Evolutionary conservation across 2,888 invertebrate genomes (phyloP).

Genomic region (Chaitophorus viminalis): DNA sequence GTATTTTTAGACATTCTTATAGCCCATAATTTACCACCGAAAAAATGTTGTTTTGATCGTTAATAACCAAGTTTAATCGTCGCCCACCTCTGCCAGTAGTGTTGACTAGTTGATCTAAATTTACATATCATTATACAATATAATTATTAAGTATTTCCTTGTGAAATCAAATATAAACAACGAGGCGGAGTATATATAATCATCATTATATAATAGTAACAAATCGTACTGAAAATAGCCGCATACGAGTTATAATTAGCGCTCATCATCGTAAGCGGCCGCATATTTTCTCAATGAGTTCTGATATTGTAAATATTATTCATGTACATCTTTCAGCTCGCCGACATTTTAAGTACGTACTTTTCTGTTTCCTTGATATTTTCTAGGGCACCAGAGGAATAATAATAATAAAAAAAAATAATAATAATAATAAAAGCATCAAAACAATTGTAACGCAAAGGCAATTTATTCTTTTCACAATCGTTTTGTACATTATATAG

Average conservation of each 20-base stretch:
- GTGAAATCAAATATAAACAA: slow-evolving; percentile 49
- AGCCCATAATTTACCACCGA: slow-evolving; percentile 20
- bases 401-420: slow-evolving; percentile 21
- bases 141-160: slow-evolving; percentile 40
- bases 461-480: slow-evolving; percentile 25
- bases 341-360: not conserved
- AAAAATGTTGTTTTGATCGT: slow-evolving; percentile 52
- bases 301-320: slow-evolving; percentile 45
- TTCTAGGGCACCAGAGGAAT: slow-evolving; percentile 27
- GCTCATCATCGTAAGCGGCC: not conserved
- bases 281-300: slow-evolving; percentile 56
- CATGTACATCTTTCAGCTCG: not conserved
- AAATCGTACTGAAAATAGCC: slow-evolving; percentile 35
- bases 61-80: slow-evolving; percentile 40
- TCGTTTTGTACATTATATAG: slow-evolving; percentile 8
- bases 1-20: slow-evolving; percentile 49
- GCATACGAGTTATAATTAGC: slow-evolving; percentile 40
- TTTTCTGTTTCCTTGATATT: slow-evolving; percentile 40
- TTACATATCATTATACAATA: slow-evolving; percentile 49
- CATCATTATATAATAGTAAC: slow-evolving; percentile 41
- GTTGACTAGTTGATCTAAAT: slow-evolving; percentile 44
- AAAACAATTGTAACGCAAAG: slow-evolving; percentile 23
- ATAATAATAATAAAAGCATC: not conserved
- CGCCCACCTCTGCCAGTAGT: slow-evolving; percentile 32
- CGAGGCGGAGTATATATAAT: slow-evolving; percentile 28